phyloP scores from a whole-genome alignment of 2,113 vertebrate genomes.

The Nematolebias whitei region DNA sequence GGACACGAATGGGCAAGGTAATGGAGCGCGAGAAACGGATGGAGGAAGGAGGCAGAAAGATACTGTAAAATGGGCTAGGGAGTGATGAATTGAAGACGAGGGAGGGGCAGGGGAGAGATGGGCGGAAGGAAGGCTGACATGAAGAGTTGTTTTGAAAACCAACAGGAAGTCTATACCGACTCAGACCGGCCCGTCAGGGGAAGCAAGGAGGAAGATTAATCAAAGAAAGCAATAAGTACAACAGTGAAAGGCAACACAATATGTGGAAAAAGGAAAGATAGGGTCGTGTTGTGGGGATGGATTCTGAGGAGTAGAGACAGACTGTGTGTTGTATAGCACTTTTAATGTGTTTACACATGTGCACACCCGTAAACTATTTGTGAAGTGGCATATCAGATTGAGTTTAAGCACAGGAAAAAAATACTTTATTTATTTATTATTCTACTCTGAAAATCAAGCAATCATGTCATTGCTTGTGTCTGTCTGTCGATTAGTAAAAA shows the following conservation, averaged over 20 bases:
- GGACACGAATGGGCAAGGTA: slow-evolving; percentile 65
- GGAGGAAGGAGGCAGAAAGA: slow-evolving; percentile 67
- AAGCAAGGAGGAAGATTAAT: slow-evolving; percentile 66
- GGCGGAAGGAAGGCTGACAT: slow-evolving; percentile 67
- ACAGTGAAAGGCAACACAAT: slow-evolving; percentile 62
- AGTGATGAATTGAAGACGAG: slow-evolving; percentile 71
- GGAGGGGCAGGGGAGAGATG: slow-evolving; percentile 40
- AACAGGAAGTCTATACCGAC: slow-evolving; percentile 70
- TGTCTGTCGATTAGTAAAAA: too few species aligned
- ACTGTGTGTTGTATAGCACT: slow-evolving; percentile 11
- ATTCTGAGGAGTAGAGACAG: slow-evolving; percentile 41
- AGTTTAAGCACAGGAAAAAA: slow-evolving; percentile 9
- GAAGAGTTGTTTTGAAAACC: slow-evolving; percentile 74
- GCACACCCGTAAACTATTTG: slow-evolving; percentile 9
- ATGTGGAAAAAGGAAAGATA: slow-evolving; percentile 59
- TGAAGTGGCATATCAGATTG: slow-evolving; percentile 9
- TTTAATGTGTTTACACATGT: slow-evolving; percentile 22
- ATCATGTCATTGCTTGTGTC: too few species aligned
- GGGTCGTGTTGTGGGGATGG: slow-evolving; percentile 56
- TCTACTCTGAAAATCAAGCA: not conserved
- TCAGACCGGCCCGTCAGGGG: slow-evolving; percentile 60
- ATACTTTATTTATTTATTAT: slow-evolving; percentile 49
- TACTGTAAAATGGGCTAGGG: slow-evolving; percentile 66
- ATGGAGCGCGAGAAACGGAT: slow-evolving; percentile 71
- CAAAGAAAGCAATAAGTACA: slow-evolving; percentile 68